phyloP scores from a whole-genome alignment of 2,113 vertebrate genomes.

The Rhinolophus sinicus region DNA sequence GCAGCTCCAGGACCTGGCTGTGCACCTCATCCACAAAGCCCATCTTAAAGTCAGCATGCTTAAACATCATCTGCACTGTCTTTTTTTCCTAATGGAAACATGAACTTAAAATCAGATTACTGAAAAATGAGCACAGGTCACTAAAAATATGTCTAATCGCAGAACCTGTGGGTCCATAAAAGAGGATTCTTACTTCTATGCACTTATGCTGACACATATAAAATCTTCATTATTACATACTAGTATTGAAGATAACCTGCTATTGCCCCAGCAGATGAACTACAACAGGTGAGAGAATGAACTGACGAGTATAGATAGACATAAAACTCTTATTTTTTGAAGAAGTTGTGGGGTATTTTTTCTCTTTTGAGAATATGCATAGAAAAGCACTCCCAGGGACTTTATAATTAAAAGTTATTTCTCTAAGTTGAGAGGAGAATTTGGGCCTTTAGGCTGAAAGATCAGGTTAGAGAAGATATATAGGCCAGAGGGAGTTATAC shows the following conservation, averaged over 20 bases:
- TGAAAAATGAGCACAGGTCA: not conserved
- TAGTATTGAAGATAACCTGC: not conserved
- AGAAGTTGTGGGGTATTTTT: not conserved
- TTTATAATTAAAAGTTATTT: constrained; percentile 7
- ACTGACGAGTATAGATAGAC: not conserved
- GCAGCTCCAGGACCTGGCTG: constrained; percentile 91
- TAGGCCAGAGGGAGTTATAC: not conserved
- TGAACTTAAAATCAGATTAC: not conserved
- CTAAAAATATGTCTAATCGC: not conserved
- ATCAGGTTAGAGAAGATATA: not conserved
- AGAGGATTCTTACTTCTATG: not conserved
- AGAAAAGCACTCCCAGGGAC: not conserved
- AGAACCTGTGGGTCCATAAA: not conserved
- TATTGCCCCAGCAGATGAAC: not conserved
- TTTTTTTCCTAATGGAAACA: constrained; percentile 81
- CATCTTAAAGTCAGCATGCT: constrained; percentile 82
- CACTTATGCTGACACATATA: not conserved
- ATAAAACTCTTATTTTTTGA: not conserved
- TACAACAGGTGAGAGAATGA: not conserved
- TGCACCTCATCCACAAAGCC: constrained; percentile 81
- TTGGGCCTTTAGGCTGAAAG: not conserved
- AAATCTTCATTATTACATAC: not conserved
- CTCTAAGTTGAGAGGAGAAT: not conserved
- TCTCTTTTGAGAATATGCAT: not conserved
- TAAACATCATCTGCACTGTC: constrained; percentile 93